Evolutionary conservation across 1,140 invertebrate genomes (phyloP).

Genomic region (Zelostemma sp.): DNA sequence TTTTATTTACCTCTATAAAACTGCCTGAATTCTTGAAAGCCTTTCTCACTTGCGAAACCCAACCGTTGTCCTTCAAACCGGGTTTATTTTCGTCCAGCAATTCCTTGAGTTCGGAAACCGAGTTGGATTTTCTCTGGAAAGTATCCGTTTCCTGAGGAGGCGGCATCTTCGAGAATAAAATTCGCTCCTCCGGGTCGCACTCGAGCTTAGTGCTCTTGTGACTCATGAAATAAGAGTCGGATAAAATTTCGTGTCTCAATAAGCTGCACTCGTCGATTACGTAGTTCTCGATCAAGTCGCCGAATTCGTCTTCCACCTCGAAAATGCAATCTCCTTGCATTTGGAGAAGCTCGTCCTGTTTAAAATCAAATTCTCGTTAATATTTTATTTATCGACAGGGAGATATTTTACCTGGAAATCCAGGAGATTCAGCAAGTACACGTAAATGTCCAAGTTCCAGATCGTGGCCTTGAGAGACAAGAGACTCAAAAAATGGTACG

Average conservation of each 20-base stretch:
- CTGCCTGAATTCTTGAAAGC: slow-evolving; percentile 53
- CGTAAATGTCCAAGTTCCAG: slow-evolving; percentile 63
- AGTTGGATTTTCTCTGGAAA: background rate
- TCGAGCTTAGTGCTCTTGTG: slow-evolving; percentile 39
- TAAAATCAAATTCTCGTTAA: background rate
- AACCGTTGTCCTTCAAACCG: slow-evolving; percentile 58
- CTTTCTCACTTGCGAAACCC: slow-evolving; percentile 58
- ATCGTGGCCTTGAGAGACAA: slow-evolving; percentile 56
- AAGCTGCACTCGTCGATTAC: slow-evolving; percentile 60
- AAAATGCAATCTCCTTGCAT: slow-evolving; percentile 55
- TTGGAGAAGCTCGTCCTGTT: slow-evolving; percentile 57
- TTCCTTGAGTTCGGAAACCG: slow-evolving; percentile 52
- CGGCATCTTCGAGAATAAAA: slow-evolving; percentile 58
- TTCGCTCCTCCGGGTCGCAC: slow-evolving; percentile 47
- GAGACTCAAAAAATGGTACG: slow-evolving; percentile 61
- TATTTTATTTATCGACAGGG: no score
- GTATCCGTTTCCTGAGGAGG: slow-evolving; percentile 33
- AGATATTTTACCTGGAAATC: slow-evolving; percentile 67
- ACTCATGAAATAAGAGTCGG: slow-evolving; percentile 55
- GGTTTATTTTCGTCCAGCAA: slow-evolving; percentile 56
- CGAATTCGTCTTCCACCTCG: slow-evolving; percentile 30
- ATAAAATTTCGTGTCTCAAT: slow-evolving; percentile 57
- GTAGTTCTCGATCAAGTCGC: slow-evolving; percentile 40
- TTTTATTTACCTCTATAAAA: slow-evolving; percentile 52
- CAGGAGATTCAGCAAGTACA: slow-evolving; percentile 55